phyloP scores from a whole-genome alignment of 2,888 invertebrate species.

The Boloria selene region DNA sequence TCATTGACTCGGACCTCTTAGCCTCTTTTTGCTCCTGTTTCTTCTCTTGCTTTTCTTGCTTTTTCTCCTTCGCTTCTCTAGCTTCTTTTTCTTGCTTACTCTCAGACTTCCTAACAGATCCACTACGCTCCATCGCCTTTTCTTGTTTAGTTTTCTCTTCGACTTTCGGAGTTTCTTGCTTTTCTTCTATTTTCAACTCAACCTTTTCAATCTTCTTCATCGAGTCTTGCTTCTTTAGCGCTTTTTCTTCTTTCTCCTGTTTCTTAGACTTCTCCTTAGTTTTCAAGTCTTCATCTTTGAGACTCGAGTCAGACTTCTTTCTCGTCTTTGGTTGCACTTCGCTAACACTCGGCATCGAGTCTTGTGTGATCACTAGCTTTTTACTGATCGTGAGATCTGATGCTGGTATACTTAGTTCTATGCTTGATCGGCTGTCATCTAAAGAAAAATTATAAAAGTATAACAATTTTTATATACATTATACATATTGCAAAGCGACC shows the following conservation, averaged over 20 bases:
- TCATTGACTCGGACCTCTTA: slow-evolving; percentile 63
- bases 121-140: slow-evolving; percentile 56
- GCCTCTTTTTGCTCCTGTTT: slow-evolving; percentile 56
- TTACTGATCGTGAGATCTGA: slow-evolving; percentile 55
- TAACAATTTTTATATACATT: background rate
- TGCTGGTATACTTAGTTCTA: slow-evolving; percentile 54
- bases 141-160: slow-evolving; percentile 49
- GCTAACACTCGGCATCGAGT: slow-evolving; percentile 42
- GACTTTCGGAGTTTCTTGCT: slow-evolving; percentile 42
- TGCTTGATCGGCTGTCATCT: slow-evolving; percentile 69
- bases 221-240: slow-evolving; percentile 51
- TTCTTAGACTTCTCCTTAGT: slow-evolving; percentile 57
- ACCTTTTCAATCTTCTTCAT: slow-evolving; percentile 56
- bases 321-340: slow-evolving; percentile 59
- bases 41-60: slow-evolving; percentile 61
- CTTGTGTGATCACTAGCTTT: slow-evolving; percentile 48
- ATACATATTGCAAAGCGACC: too few relatives aligned
- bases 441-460: slow-evolving; percentile 18
- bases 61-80: slow-evolving; percentile 53
- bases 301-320: slow-evolving; percentile 72
- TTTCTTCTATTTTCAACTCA: slow-evolving; percentile 50
- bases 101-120: slow-evolving; percentile 60
- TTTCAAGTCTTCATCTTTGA: slow-evolving; percentile 70
- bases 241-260: slow-evolving; percentile 59
- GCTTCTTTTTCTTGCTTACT: slow-evolving; percentile 45